These are phyloP conservation scores for Therioaphis trifolii DNA, from an alignment of 2,888 invertebrate species.

Conservation along the genomic window DNA sequence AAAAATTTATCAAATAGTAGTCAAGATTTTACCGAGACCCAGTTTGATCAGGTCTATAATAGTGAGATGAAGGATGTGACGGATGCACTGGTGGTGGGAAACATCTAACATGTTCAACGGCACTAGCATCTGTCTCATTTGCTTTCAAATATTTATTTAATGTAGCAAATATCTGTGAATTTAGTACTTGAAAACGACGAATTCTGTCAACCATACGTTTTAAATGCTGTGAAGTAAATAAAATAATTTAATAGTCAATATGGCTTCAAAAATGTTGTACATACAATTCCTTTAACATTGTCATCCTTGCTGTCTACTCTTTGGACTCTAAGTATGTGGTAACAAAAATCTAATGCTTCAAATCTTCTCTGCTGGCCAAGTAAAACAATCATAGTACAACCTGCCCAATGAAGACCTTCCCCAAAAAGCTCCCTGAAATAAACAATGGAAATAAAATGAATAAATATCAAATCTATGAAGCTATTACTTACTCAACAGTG, in stretches of 20 bases:
- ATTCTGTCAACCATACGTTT: conserved; percentile 98
- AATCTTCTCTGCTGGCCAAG: conserved; percentile 95
- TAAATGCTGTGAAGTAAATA: conserved; percentile 76
- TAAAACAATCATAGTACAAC: conserved; percentile 94
- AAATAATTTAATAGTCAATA: conserved; percentile 22
- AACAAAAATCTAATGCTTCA: conserved; percentile 97
- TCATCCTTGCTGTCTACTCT: conserved; percentile 96
- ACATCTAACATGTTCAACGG: conserved; percentile 95
- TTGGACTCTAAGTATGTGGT: conserved; percentile 95
- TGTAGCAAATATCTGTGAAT: conserved; percentile 97
- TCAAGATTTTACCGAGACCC: conserved; percentile 44
- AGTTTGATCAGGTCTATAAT: conserved; percentile 69
- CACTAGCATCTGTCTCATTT: conserved; percentile 80
- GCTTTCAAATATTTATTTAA: conserved; percentile 93
- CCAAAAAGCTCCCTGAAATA: conserved; percentile 88
- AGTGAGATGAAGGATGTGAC: conserved; percentile 73
- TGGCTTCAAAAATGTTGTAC: conserved; percentile 69
- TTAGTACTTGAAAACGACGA: conserved; percentile 95
- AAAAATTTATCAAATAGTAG: conserved; percentile 8
- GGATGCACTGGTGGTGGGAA: conserved; percentile 94
- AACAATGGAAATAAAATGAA: conserved; percentile 2
- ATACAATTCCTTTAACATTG: conserved; percentile 92
- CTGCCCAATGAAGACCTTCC: conserved; percentile 98
- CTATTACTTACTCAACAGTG: conserved; percentile 88
- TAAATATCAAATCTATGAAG: not conserved